phyloP scores from a whole-genome alignment of 2,797 vertebrate genomes.

The Eurystomus glaucurus region DNA sequence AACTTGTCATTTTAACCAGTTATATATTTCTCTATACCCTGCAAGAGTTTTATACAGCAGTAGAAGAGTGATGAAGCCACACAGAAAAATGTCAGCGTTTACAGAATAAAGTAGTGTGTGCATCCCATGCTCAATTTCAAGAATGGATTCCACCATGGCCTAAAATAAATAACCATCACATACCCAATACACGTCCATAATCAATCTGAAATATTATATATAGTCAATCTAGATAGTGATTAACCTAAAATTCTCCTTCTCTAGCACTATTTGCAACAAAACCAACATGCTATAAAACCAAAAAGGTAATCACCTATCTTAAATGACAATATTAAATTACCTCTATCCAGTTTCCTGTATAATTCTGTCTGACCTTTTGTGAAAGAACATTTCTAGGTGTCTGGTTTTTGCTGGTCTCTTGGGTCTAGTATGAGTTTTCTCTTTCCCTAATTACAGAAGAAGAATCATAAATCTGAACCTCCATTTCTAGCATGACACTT shows the following conservation, averaged over 20 bases:
- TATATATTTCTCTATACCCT: not conserved
- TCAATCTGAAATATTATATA: not conserved
- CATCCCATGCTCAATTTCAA: not conserved
- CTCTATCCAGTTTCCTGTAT: not conserved
- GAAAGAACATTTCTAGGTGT: conserved; percentile 9
- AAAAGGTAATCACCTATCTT: not conserved
- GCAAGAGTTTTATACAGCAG: not conserved
- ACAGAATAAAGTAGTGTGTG: not conserved
- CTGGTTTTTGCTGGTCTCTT: not conserved
- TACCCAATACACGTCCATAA: not conserved
- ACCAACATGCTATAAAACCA: not conserved
- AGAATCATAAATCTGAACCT: not conserved
- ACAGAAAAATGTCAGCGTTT: not conserved
- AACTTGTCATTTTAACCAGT: conserved; percentile 13
- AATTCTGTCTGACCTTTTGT: not conserved
- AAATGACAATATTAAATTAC: conserved; percentile 6
- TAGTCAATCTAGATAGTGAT: not conserved
- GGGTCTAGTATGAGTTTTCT: not conserved
- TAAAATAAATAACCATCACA: not conserved
- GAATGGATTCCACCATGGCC: not conserved
- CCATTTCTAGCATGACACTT: not conserved
- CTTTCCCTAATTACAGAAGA: not conserved
- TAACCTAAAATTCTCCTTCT: not conserved
- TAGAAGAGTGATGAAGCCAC: not conserved
- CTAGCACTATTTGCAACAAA: not conserved